Percentiles rank a stretch among this genome's conserved stretches.
Evolutionary conservation across 2,888 invertebrate species (phyloP).

Genomic region (Meiosimyza platycephala): DNA sequence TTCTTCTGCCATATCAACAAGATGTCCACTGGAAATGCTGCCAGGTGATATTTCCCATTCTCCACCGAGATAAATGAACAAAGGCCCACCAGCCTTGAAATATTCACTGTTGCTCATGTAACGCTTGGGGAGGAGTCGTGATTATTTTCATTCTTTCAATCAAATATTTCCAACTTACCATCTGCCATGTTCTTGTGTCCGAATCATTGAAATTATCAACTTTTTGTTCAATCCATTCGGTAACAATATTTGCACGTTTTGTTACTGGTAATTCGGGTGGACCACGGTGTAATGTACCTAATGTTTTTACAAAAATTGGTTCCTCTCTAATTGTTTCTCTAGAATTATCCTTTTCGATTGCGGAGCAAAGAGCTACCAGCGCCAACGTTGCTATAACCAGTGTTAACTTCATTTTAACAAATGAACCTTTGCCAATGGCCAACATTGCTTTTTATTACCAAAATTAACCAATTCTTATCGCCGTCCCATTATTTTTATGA

Average conservation of each 20-base stretch:
- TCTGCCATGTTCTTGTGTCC: slow-evolving; percentile 70
- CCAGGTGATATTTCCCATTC: slow-evolving; percentile 76
- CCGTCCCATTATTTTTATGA: too few species aligned
- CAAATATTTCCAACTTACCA: slow-evolving; percentile 55
- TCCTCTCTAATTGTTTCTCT: slow-evolving; percentile 14
- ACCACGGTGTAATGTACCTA: slow-evolving; percentile 64
- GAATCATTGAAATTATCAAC: slow-evolving; percentile 72
- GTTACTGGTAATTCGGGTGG: slow-evolving; percentile 60
- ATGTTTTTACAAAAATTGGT: slow-evolving; percentile 55
- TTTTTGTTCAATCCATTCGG: slow-evolving; percentile 70
- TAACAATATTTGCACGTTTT: slow-evolving; percentile 42
- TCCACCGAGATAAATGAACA: slow-evolving; percentile 75
- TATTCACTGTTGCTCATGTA: slow-evolving; percentile 69
- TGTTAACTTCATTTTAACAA: background rate
- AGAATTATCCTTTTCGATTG: background rate
- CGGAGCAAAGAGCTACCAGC: slow-evolving; percentile 27
- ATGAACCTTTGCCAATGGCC: background rate
- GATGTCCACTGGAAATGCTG: slow-evolving; percentile 73
- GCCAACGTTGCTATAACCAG: slow-evolving; percentile 12
- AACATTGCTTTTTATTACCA: background rate
- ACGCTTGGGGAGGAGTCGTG: slow-evolving; percentile 55
- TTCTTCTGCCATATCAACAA: slow-evolving; percentile 71
- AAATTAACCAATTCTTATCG: background rate
- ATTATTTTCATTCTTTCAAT: background rate
- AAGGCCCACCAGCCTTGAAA: slow-evolving; percentile 69